A percentile compares a stretch with the other conserved stretches of the same genome.
Evolutionary conservation across 2,113 vertebrate genomes (phyloP).

Genomic region (Calidris pygmaea): DNA sequence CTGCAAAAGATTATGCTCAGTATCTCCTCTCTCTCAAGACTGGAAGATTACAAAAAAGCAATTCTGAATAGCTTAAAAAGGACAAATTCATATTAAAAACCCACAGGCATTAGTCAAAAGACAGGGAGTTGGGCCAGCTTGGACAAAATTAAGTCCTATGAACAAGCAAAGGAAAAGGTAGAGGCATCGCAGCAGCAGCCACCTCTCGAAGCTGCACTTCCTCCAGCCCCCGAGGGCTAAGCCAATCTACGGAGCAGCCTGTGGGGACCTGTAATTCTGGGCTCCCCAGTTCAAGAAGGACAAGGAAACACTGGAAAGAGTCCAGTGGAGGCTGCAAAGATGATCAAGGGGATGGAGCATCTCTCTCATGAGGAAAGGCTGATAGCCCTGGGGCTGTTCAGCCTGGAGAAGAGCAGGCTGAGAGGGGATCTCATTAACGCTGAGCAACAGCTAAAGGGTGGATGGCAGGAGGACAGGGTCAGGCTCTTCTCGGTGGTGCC

Average conservation of each 20-base stretch:
- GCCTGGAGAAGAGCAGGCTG: too few species aligned
- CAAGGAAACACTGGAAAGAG: too few species aligned
- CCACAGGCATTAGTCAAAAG: background rate
- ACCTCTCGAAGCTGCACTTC: accelerated
- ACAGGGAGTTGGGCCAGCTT: background rate
- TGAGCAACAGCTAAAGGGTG: too few species aligned
- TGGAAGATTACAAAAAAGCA: background rate
- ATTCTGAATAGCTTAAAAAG: background rate
- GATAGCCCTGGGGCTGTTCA: too few species aligned
- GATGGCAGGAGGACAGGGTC: too few species aligned
- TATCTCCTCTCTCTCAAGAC: background rate
- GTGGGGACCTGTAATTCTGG: too few species aligned
- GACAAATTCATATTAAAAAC: background rate
- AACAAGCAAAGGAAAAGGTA: background rate
- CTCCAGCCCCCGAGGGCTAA: background rate
- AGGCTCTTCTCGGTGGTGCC: too few species aligned
- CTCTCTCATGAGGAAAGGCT: too few species aligned
- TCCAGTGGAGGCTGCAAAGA: too few species aligned
- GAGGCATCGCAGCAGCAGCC: background rate
- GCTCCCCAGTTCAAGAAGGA: too few species aligned
- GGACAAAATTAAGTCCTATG: background rate
- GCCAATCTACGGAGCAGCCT: background rate
- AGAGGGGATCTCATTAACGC: too few species aligned
- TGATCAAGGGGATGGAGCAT: too few species aligned
- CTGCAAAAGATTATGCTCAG: background rate